A percentile compares a stretch with the other conserved stretches of the same genome.
Conservation (phyloP, 1,140 invertebrate species). For the Magallana ariakensis region DNA sequence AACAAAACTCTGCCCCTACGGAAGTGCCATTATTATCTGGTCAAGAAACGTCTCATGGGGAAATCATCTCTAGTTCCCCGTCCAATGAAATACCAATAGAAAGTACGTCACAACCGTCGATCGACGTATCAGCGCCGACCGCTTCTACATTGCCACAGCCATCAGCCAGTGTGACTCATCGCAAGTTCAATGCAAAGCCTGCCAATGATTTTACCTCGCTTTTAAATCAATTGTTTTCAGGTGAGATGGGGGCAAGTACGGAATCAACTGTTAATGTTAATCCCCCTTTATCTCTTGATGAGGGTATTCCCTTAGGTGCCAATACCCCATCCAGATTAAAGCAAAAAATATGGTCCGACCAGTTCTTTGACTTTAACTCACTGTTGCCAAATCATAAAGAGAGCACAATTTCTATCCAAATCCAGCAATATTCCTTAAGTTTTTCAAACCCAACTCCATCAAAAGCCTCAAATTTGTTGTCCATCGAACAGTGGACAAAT, state of each 20-base stretch:
- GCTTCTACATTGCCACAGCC: too few species aligned
- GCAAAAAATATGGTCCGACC: neutral
- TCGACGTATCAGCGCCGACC: neutral
- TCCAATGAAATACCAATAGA: too few species aligned
- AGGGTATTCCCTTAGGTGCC: neutral
- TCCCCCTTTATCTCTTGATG: neutral
- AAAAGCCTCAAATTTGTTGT: neutral
- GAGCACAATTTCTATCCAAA: neutral
- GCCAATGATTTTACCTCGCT: neutral
- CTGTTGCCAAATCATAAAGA: neutral
- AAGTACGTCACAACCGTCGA: neutral
- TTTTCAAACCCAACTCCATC: neutral
- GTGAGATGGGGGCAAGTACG: neutral
- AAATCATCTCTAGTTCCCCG: too few species aligned
- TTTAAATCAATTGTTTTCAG: neutral
- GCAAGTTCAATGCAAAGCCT: neutral
- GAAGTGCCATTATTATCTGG: too few species aligned
- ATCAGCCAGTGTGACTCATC: neutral
- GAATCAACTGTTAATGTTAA: neutral
- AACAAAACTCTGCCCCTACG: neutral
- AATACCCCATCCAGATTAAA: neutral
- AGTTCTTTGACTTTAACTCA: neutral
- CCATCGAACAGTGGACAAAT: conserved; percentile 26
- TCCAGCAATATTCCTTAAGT: neutral
- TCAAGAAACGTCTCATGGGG: too few species aligned